Evolutionary conservation across 2,888 invertebrate species (phyloP).

Genomic region (Strigamia transsilvanica): DNA sequence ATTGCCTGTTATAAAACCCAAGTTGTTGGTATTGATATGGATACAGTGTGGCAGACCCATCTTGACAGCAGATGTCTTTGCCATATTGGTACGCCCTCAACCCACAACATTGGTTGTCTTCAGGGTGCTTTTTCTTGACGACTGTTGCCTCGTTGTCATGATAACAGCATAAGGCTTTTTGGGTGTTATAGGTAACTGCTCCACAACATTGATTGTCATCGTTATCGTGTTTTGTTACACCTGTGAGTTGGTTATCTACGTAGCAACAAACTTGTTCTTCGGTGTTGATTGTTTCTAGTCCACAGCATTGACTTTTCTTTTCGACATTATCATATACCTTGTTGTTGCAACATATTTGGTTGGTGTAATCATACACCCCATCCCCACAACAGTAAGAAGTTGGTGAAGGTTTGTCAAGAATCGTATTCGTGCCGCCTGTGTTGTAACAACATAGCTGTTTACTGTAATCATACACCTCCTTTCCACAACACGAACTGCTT

Average conservation of each 20-base stretch:
- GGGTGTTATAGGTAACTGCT: background rate
- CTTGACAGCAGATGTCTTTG: too few relatives aligned
- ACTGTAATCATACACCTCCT: background rate
- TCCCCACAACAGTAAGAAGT: background rate
- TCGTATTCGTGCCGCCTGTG: background rate
- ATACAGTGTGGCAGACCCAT: too few relatives aligned
- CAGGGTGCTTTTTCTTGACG: background rate
- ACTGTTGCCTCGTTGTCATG: background rate
- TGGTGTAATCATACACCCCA: background rate
- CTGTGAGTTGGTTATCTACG: background rate
- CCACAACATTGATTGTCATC: conserved; percentile 4
- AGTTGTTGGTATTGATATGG: too few relatives aligned
- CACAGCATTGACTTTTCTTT: background rate
- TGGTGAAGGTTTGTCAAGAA: background rate
- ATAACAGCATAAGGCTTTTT: background rate
- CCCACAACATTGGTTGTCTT: conserved; percentile 6
- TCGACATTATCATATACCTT: background rate
- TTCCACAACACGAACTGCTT: background rate
- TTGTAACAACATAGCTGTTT: background rate
- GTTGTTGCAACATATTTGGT: too few relatives aligned
- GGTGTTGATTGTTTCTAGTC: background rate
- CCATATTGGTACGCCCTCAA: too few relatives aligned
- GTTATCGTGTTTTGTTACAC: background rate
- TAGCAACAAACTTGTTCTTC: background rate
- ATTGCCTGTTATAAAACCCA: too few relatives aligned